phyloP scores from a whole-genome alignment of 2,113 vertebrate genomes.

The Periophthalmus modestus region DNA sequence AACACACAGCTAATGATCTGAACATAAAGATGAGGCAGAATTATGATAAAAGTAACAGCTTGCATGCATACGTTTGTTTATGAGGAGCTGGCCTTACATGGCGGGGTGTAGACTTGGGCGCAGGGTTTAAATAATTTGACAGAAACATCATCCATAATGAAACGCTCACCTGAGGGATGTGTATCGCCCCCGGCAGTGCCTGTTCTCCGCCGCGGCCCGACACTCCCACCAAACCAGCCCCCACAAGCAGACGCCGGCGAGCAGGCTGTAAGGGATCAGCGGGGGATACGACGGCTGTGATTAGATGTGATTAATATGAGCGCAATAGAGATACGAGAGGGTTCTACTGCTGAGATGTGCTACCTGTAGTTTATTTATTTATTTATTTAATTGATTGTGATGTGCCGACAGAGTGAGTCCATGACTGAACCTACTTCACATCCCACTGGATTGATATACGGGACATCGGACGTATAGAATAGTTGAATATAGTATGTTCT shows the following conservation, averaged over 20 bases:
- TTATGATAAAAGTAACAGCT: conserved; percentile 42
- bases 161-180: conserved; percentile 80
- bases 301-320: conserved; percentile 67
- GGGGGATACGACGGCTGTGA: conserved; percentile 19
- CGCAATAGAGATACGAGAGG: conserved; percentile 26
- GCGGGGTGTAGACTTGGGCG: conserved; percentile 51
- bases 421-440: not conserved
- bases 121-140: conserved; percentile 81
- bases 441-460: not conserved
- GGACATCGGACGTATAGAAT: too few relatives aligned
- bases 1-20: conserved; percentile 58
- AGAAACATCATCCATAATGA: conserved; percentile 84
- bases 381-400: not conserved
- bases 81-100: conserved; percentile 29
- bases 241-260: conserved; percentile 36
- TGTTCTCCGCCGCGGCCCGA: conserved; percentile 57
- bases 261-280: conserved; percentile 45
- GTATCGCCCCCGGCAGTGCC: conserved; percentile 79
- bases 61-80: conserved; percentile 46
- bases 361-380: conserved; percentile 12
- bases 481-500: too few relatives aligned
- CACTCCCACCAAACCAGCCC: conserved; percentile 58
- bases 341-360: conserved; percentile 14
- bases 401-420: not conserved
- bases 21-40: conserved; percentile 36